These are phyloP conservation scores for Diaphora mendica DNA, from an alignment of 2,888 invertebrate species.

Conservation along the genomic window DNA sequence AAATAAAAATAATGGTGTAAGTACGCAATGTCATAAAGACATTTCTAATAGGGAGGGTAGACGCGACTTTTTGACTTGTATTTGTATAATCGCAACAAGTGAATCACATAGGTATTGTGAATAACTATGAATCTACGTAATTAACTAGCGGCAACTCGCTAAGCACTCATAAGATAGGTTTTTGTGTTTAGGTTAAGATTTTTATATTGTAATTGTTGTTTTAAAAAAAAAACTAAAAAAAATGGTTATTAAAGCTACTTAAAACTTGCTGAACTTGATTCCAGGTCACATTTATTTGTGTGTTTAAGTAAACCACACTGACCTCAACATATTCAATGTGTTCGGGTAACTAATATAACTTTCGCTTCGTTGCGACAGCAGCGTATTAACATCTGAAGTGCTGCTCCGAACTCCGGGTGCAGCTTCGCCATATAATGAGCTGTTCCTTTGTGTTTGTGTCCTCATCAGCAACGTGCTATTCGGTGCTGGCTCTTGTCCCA, in stretches of 20 bases:
- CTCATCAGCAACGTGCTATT: constrained; percentile 61
- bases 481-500: constrained; percentile 66
- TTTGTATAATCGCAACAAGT: too few relatives aligned
- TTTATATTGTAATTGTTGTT: too few relatives aligned
- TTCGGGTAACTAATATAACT: constrained; percentile 50
- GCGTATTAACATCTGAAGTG: constrained; percentile 28
- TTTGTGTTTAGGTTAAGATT: too few relatives aligned
- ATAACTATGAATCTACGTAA: too few relatives aligned
- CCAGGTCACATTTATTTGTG: neutral
- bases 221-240: too few relatives aligned
- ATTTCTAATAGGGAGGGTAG: too few relatives aligned
- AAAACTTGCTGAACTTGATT: neutral
- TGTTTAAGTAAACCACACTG: neutral
- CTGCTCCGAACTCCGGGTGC: constrained; percentile 19
- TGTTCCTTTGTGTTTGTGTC: constrained; percentile 51
- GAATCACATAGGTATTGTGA: too few relatives aligned
- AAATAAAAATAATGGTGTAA: neutral
- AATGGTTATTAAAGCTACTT: too few relatives aligned
- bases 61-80: too few relatives aligned
- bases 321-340: constrained; percentile 9
- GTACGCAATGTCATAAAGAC: too few relatives aligned
- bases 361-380: constrained; percentile 60
- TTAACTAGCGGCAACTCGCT: too few relatives aligned
- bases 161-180: too few relatives aligned
- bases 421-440: constrained; percentile 28